A percentile compares a stretch with the other conserved stretches of the same genome.
Evolutionary conservation across 2,113 vertebrate genomes (phyloP).

Genomic region (Nothobranchius kuhntae): DNA sequence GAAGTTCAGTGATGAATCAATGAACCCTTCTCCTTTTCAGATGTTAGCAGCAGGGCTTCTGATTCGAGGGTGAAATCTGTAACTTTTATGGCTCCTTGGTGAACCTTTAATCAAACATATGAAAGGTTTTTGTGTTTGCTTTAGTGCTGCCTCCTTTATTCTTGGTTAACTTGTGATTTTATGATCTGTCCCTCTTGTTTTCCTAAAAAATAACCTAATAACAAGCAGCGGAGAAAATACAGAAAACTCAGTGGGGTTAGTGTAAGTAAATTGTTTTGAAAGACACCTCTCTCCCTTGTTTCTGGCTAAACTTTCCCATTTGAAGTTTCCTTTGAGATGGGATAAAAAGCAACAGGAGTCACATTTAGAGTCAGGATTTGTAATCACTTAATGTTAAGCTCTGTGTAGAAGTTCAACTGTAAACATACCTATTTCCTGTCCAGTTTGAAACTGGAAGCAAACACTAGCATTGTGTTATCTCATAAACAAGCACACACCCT

Average conservation of each 20-base stretch:
- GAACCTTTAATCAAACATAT: background rate
- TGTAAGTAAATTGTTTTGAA: slow-evolving; percentile 15
- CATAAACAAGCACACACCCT: no score
- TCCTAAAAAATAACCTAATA: slow-evolving; percentile 29
- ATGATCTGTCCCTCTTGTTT: slow-evolving; percentile 24
- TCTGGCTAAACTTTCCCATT: no score
- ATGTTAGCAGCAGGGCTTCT: background rate
- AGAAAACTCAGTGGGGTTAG: slow-evolving; percentile 18
- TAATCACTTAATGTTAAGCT: no score
- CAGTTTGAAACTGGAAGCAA: no score
- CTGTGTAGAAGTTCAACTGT: no score
- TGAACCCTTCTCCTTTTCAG: background rate
- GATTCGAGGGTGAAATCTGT: background rate
- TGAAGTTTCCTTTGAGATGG: background rate
- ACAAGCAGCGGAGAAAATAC: slow-evolving; percentile 14
- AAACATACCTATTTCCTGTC: no score
- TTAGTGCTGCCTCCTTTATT: slow-evolving; percentile 21
- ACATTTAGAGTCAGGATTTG: background rate
- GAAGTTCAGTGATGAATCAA: background rate
- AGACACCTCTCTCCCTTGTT: background rate
- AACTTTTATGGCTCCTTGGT: slow-evolving; percentile 1
- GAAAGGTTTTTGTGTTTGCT: background rate
- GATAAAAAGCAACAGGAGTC: background rate
- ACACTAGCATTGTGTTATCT: no score
- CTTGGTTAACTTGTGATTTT: slow-evolving; percentile 30